Base-by-base conservation (phyloP, 2,797 vertebrate species). In the Halcyon chelicuti region DNA sequence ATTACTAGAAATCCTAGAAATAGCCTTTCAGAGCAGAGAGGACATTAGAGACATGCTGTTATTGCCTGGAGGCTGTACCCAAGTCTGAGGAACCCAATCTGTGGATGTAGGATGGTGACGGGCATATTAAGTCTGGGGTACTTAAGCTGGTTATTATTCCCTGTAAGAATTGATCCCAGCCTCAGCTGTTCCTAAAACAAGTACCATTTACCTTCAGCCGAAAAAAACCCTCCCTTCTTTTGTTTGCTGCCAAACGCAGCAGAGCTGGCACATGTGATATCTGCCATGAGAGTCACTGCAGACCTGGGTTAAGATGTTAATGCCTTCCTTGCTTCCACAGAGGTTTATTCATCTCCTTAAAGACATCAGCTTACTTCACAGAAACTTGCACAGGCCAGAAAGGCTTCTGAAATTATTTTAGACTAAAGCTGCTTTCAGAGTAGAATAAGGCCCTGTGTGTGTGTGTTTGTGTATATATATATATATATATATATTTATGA, bases 251-350 rank as follows among this genome's bases (percentile, higher is more conserved):
- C 74, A 81, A 76, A 71, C 8, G 19, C 52, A 31, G 52, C 1
- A 74, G 40, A 72, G 40, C 63, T 75, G 54, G 67, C 54, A 61
- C 4, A 1, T 8, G 26, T 18, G 73, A 31, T 26, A 35, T 35
- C 49, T 67, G 39, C 61, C 73, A 52, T 7, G n/a, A 84, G 54
- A 66, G 55, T 4, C 66, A 20, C 62, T 44, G n/a, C 44, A 63
- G 44, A n/a, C 5, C 37, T 0, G 0, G 10, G 33, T 19, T 8
- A 33, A 73, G 39, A 42, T 42, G 19, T 28, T 72, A 39, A 5
- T 15, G 19, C 22, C 58, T n/a, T 46, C 68, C 66, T 60, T 68
- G 33, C 63, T 68, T 47, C 55, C 37, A 67, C 31, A 31, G 19
- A 65, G 29, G 18, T 52, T 89, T 84, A 29, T 65, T 75, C 39